These are phyloP conservation scores for Anhinga rufa DNA, from an alignment of 2,113 vertebrate species.

Conservation along the genomic window DNA sequence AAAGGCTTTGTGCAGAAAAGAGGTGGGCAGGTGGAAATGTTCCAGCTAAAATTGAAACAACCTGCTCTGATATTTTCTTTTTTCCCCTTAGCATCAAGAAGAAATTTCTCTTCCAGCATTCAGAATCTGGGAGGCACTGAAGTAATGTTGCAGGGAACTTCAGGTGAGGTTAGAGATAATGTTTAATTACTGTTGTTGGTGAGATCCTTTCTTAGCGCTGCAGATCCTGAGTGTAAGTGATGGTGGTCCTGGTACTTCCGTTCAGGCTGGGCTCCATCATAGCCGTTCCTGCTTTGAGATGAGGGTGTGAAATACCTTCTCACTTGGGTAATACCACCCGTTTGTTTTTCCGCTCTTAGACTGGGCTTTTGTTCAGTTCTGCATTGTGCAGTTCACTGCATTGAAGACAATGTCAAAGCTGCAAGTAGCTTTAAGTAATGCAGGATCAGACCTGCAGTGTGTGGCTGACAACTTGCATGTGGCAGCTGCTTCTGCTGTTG, in stretches of 20 bases:
- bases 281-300: not conserved
- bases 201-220: not conserved
- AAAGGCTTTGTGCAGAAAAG: not conserved
- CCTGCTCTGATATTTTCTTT: not conserved
- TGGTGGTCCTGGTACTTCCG: not conserved
- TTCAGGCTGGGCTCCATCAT: not conserved
- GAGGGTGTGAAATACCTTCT: not conserved
- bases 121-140: not conserved
- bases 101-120: not conserved
- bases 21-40: slow-evolving; percentile 16
- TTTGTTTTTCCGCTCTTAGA: not conserved
- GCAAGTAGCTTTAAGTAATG: not conserved
- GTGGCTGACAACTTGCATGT: slow-evolving; percentile 31
- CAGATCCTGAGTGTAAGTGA: not conserved
- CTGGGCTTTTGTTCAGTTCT: not conserved
- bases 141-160: not conserved
- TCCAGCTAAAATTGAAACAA: slow-evolving; percentile 17
- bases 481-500: slow-evolving; percentile 52
- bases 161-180: not conserved
- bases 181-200: not conserved
- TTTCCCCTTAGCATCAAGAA: not conserved
- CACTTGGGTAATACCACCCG: not conserved
- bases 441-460: not conserved
- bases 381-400: not conserved
- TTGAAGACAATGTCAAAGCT: not conserved